A percentile compares a stretch with the other conserved stretches of the same genome.
Evolutionary conservation across 2,113 vertebrate species (phyloP).

Genomic region (Gobius niger): DNA sequence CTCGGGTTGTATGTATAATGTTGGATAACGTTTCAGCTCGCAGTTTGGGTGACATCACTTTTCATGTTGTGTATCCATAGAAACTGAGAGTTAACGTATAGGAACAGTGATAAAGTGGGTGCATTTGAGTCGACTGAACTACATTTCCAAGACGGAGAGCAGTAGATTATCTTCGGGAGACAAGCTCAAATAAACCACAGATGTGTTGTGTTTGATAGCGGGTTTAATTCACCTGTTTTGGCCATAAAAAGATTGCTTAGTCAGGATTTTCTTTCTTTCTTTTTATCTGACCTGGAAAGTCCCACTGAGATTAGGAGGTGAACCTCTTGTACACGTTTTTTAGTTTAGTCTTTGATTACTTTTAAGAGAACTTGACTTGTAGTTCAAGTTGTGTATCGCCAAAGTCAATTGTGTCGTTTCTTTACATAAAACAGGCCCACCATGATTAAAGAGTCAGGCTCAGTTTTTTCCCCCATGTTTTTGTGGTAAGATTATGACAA

Average conservation of each 20-base stretch:
- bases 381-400: not conserved
- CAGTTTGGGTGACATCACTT: constrained; percentile 30
- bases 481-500: too few species aligned
- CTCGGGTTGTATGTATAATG: not conserved
- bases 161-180: not conserved
- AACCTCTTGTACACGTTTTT: too few species aligned
- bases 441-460: not conserved
- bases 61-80: constrained; percentile 35
- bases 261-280: not conserved
- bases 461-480: not conserved
- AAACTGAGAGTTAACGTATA: constrained; percentile 22
- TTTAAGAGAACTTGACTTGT: not conserved
- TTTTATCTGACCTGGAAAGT: too few species aligned
- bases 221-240: not conserved
- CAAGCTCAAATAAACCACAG: constrained; percentile 3
- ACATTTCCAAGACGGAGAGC: not conserved
- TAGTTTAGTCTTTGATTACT: not conserved
- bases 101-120: constrained; percentile 7
- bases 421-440: not conserved
- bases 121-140: not conserved
- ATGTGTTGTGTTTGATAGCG: not conserved
- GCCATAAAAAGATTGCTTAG: not conserved
- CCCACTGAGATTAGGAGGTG: too few species aligned
- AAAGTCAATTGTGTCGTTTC: not conserved
- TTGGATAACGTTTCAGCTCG: not conserved